Conservation (phyloP, 2,113 vertebrate genomes). For the Cnemophilus loriae region DNA sequence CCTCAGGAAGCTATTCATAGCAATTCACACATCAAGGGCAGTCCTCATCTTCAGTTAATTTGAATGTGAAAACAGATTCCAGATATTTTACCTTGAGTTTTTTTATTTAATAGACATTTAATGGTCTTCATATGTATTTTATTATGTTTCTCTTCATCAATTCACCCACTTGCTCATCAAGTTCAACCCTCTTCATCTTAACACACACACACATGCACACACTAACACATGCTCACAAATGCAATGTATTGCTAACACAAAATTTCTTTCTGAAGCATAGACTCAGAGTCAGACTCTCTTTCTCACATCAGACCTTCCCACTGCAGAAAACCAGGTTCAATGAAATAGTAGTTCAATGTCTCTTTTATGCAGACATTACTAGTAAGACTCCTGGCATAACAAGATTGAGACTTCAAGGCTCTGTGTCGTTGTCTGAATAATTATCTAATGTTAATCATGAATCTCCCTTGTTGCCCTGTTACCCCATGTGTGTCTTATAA, state of each 20-base stretch:
- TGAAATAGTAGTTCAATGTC: neutral
- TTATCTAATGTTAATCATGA: neutral
- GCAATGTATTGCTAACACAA: neutral
- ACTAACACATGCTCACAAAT: neutral
- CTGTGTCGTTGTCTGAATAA: neutral
- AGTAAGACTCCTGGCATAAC: neutral
- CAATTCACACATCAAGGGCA: neutral
- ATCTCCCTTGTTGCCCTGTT: neutral
- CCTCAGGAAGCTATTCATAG: conserved; percentile 6
- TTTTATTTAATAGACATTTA: neutral
- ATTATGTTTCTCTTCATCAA: neutral
- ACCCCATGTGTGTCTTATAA: neutral
- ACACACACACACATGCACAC: too few species aligned
- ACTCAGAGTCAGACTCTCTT: neutral
- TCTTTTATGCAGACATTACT: neutral
- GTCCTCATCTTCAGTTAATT: neutral
- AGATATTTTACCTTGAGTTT: neutral
- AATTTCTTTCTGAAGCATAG: neutral
- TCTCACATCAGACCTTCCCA: neutral
- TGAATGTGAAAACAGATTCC: neutral
- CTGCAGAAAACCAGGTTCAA: neutral
- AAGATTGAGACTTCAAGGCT: neutral
- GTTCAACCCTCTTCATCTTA: neutral
- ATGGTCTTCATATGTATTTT: neutral
- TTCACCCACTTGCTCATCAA: neutral